A percentile compares a stretch with the other conserved stretches of the same genome.
phyloP scores from a whole-genome alignment of 2,797 vertebrate genomes.

The Hemitrygon akajei region DNA sequence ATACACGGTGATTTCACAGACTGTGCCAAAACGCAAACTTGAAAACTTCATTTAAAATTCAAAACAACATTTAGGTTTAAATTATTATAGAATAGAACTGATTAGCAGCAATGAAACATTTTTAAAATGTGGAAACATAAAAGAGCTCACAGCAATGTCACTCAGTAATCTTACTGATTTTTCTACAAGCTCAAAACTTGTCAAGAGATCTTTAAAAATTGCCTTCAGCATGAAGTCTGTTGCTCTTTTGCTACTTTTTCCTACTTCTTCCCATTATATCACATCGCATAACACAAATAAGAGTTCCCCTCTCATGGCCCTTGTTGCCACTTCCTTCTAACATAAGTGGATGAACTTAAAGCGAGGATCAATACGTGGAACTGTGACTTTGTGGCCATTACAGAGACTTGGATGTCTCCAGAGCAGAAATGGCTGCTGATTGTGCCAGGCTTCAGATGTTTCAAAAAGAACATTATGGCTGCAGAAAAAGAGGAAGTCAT shows the following conservation, averaged over 20 bases:
- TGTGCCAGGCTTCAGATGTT: no score
- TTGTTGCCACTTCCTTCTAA: no score
- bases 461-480: no score
- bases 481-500: no score
- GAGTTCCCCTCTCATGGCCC: no score
- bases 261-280: not conserved
- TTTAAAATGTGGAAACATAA: not conserved
- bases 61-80: not conserved
- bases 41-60: not conserved
- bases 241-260: not conserved
- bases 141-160: constrained; percentile 8
- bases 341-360: no score
- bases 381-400: no score
- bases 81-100: not conserved
- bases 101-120: constrained; percentile 3
- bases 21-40: not conserved
- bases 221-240: not conserved
- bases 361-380: no score
- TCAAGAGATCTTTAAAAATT: constrained; percentile 15
- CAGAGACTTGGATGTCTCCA: no score
- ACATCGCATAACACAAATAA: not conserved
- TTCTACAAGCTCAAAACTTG: not conserved
- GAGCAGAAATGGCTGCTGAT: no score
- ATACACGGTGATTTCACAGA: not conserved
- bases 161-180: not conserved